Conservation (phyloP, 2,888 invertebrate species). For the Metallyticus violacea region DNA sequence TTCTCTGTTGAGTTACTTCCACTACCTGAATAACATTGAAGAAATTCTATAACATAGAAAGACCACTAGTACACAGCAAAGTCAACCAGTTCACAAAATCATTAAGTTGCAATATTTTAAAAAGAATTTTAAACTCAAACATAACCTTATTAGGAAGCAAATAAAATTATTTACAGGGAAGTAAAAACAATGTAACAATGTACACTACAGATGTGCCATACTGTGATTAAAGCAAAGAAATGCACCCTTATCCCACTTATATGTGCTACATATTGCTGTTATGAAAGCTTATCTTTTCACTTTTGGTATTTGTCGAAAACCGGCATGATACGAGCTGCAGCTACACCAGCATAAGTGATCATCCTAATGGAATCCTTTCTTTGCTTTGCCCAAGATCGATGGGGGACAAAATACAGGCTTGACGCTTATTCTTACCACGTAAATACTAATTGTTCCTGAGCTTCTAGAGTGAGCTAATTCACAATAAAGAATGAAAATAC, state of each 20-base stretch:
- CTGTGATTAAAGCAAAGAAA: background rate
- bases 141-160: background rate
- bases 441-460: background rate
- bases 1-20: slow-evolving; percentile 28
- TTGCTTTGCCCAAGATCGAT: slow-evolving; percentile 28
- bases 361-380: slow-evolving; percentile 29
- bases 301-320: background rate
- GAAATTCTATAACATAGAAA: background rate
- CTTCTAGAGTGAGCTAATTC: background rate
- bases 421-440: background rate
- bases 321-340: slow-evolving; percentile 24
- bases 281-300: background rate
- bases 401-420: slow-evolving; percentile 13
- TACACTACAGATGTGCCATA: background rate
- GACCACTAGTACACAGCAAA: background rate
- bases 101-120: background rate
- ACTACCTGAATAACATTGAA: slow-evolving; percentile 22
- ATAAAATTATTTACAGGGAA: background rate
- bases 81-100: background rate
- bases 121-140: background rate
- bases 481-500: background rate
- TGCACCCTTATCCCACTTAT: background rate
- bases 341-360: slow-evolving; percentile 10
- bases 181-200: background rate
- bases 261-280: background rate